Evolutionary conservation across 53 echinoderm and acorn worm species (phyloP).

Genomic region (Holothuria scabra): DNA sequence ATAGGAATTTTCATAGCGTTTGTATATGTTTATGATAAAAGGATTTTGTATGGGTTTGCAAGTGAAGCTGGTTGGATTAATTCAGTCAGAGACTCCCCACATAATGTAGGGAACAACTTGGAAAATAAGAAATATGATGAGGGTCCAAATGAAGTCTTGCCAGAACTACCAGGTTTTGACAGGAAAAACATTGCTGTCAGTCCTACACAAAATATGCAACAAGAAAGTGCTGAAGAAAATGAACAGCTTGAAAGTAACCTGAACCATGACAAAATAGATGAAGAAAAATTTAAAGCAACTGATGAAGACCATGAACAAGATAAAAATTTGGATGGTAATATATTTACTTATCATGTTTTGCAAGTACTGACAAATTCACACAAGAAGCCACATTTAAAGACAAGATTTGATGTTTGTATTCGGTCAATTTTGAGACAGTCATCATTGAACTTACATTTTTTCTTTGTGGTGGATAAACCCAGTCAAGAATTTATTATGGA

Average conservation of each 20-base stretch:
- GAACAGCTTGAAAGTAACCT: background rate
- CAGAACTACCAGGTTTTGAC: no score
- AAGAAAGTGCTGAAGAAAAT: background rate
- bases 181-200: background rate
- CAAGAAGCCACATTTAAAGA: slow-evolving; percentile 75
- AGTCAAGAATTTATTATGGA: slow-evolving; percentile 68
- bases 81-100: background rate
- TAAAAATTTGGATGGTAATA: background rate
- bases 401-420: slow-evolving; percentile 75
- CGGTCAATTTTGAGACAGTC: slow-evolving; percentile 80
- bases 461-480: slow-evolving; percentile 85
- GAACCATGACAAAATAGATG: background rate
- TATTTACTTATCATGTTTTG: slow-evolving; percentile 76
- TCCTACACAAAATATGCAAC: background rate
- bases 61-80: slow-evolving; percentile 17
- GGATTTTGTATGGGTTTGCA: slow-evolving; percentile 33
- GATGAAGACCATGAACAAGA: no score
- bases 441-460: slow-evolving; percentile 85
- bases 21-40: slow-evolving; percentile 48
- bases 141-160: no score
- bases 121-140: no score
- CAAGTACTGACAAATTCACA: slow-evolving; percentile 86
- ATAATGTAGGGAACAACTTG: no score
- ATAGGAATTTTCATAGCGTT: slow-evolving; percentile 11
- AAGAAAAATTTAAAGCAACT: background rate